These are phyloP conservation scores for Actenoides hombroni DNA, from an alignment of 2,113 vertebrate genomes.

Conservation along the genomic window DNA sequence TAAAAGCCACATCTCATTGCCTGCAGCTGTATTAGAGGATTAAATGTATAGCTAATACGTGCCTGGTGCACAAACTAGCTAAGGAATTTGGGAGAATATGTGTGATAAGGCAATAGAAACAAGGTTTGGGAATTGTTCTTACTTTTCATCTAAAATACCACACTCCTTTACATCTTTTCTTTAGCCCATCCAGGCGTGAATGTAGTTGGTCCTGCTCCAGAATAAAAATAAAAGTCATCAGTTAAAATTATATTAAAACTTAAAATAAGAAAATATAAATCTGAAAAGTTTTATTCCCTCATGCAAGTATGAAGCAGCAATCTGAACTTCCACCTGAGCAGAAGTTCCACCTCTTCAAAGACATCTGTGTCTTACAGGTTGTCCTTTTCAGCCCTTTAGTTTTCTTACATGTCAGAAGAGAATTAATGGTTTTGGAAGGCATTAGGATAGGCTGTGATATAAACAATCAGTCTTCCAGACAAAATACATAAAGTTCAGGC, in stretches of 20 bases:
- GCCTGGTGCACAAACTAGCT: neutral
- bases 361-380: neutral
- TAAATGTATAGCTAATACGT: neutral
- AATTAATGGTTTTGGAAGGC: neutral
- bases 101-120: neutral
- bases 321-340: neutral
- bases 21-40: neutral
- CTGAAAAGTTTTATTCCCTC: neutral
- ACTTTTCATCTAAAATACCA: accelerated
- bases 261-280: neutral
- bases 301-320: neutral
- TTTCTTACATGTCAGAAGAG: neutral
- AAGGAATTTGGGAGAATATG: neutral
- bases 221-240: neutral
- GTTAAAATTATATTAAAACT: neutral
- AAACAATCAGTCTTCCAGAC: neutral
- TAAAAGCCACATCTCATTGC: neutral
- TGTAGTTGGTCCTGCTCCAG: neutral
- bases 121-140: neutral
- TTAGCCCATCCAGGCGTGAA: neutral
- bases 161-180: neutral
- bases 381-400: neutral
- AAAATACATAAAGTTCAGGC: neutral
- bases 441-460: neutral
- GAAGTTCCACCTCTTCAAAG: neutral